These are phyloP conservation scores for Leucophenga maculata DNA, from an alignment of 2,888 invertebrate species.

Conservation along the genomic window DNA sequence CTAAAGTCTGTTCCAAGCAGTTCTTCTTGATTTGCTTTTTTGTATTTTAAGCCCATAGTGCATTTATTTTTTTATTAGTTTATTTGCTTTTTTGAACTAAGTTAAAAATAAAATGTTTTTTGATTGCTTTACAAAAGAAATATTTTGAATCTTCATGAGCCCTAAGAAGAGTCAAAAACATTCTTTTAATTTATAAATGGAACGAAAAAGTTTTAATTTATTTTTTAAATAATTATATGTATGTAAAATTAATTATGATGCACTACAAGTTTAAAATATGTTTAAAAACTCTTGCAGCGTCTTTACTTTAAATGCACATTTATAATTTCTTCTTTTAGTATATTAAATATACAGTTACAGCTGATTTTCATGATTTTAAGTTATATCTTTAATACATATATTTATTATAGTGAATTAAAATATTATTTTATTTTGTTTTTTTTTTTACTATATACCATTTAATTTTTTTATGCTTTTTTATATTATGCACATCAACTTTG, in stretches of 20 bases:
- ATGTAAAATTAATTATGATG: background rate
- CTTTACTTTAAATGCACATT: slow-evolving; percentile 8
- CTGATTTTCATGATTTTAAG: background rate
- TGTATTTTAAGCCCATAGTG: background rate
- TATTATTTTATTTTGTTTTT: background rate
- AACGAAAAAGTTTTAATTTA: background rate
- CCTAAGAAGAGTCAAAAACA: slow-evolving; percentile 66
- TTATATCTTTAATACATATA: background rate
- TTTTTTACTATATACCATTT: too few relatives aligned
- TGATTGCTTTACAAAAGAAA: slow-evolving; percentile 54
- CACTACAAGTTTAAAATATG: background rate
- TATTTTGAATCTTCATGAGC: slow-evolving; percentile 69
- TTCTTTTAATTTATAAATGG: slow-evolving; percentile 46
- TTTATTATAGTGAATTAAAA: slow-evolving; percentile 1
- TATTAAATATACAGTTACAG: background rate
- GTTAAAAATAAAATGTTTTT: slow-evolving; percentile 29
- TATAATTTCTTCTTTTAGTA: background rate
- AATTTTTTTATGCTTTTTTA: too few relatives aligned
- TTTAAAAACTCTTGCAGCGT: background rate
- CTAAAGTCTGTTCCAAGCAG: slow-evolving; percentile 35
- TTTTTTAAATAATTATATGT: background rate
- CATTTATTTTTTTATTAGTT: slow-evolving; percentile 34
- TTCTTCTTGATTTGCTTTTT: slow-evolving; percentile 28
- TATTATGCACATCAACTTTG: background rate
- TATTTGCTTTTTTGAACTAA: slow-evolving; percentile 22